Evolutionary conservation across 2,888 invertebrate species (phyloP).

Genomic region (Danaus chrysippus): DNA sequence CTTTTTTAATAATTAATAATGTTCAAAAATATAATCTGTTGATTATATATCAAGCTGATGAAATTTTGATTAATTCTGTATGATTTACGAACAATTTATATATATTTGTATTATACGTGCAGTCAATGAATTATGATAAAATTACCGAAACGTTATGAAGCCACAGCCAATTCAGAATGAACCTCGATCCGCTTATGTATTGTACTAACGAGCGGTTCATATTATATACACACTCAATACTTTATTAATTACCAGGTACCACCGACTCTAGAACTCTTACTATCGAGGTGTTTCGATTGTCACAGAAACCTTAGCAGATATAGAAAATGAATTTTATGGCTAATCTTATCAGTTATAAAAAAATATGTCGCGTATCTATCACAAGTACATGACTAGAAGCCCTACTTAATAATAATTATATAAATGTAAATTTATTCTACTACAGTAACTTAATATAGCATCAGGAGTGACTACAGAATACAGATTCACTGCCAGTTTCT

Average conservation of each 20-base stretch:
- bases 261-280: slow-evolving; percentile 28
- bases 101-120: too few species aligned
- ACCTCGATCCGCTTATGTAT: slow-evolving; percentile 50
- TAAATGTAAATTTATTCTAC: slow-evolving; percentile 30
- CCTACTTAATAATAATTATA: slow-evolving; percentile 21
- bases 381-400: slow-evolving; percentile 22
- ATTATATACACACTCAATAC: slow-evolving; percentile 16
- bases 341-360: slow-evolving; percentile 19
- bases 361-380: slow-evolving; percentile 25
- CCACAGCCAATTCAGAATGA: slow-evolving; percentile 56
- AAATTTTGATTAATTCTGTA: too few species aligned
- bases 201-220: slow-evolving; percentile 13
- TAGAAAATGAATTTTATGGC: too few species aligned
- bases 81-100: too few species aligned
- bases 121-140: neutral
- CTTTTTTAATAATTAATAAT: too few species aligned
- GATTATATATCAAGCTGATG: too few species aligned
- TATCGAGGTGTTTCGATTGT: slow-evolving; percentile 1
- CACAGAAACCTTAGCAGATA: too few species aligned
- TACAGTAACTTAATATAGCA: slow-evolving; percentile 24
- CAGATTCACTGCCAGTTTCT: slow-evolving; percentile 34
- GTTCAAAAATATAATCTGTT: too few species aligned
- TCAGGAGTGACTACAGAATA: slow-evolving; percentile 20
- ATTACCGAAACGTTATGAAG: slow-evolving; percentile 49
- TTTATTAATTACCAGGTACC: slow-evolving; percentile 28